These are phyloP conservation scores for Cinclus mexicanus DNA, from an alignment of 2,113 vertebrate species.

Conservation along the genomic window DNA sequence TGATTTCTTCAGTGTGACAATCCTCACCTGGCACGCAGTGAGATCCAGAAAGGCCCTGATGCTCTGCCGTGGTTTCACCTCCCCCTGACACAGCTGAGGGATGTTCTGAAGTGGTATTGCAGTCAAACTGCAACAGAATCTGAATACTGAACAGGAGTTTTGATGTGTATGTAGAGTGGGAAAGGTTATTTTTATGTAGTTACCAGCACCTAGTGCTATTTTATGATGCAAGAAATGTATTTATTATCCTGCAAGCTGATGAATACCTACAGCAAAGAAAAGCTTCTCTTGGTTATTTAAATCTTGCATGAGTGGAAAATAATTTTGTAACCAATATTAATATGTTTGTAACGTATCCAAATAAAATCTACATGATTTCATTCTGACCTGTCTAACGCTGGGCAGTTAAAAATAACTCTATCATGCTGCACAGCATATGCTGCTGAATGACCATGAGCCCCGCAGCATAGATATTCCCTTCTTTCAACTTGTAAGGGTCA, in stretches of 20 bases:
- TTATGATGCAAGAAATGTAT: not conserved
- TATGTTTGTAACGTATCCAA: not conserved
- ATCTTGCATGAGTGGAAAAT: not conserved
- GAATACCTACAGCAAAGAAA: not conserved
- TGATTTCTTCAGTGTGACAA: not conserved
- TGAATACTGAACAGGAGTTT: not conserved
- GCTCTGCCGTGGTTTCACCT: not conserved
- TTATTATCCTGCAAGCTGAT: not conserved
- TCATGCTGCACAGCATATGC: not conserved
- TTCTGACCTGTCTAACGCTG: not conserved
- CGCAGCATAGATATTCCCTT: not conserved
- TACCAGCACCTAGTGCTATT: not conserved
- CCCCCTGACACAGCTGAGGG: not conserved
- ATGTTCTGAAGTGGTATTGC: not conserved
- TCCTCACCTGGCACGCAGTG: not conserved
- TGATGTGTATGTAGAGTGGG: not conserved
- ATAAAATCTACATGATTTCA: not conserved
- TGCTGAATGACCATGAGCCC: not conserved
- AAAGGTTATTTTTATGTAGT: not conserved
- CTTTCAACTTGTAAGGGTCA: not conserved
- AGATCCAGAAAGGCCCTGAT: not conserved
- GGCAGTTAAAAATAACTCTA: not conserved
- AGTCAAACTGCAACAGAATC: not conserved
- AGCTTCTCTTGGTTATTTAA: not conserved
- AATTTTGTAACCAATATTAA: not conserved